Percentiles rank a stretch among this genome's conserved stretches.
Conservation (phyloP, 2,888 invertebrate species). For the Geophilus truncorum region DNA sequence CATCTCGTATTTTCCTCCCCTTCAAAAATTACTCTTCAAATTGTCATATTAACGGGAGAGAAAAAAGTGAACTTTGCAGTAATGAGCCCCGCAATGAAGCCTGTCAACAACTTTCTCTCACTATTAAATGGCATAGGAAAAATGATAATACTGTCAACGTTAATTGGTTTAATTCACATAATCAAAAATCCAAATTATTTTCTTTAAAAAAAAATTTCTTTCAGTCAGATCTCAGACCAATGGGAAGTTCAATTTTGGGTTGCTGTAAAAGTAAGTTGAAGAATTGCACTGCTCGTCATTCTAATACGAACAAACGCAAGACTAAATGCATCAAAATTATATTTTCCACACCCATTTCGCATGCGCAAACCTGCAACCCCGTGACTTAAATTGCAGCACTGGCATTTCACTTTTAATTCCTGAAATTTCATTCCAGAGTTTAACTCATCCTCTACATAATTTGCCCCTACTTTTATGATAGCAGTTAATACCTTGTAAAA, state of each 20-base stretch:
- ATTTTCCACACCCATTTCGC: too few species aligned
- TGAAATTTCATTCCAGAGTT: not conserved
- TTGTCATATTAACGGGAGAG: not conserved
- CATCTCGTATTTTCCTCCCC: not conserved
- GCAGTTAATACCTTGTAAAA: slow-evolving; percentile 20
- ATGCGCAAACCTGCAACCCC: too few species aligned
- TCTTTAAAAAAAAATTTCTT: not conserved
- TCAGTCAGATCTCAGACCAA: too few species aligned
- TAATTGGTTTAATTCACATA: not conserved
- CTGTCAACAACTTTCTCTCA: not conserved
- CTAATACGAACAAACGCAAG: too few species aligned
- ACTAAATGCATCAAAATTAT: too few species aligned
- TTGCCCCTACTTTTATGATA: not conserved
- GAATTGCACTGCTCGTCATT: too few species aligned
- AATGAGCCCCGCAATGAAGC: not conserved
- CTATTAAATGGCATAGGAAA: not conserved
- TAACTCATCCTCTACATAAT: not conserved
- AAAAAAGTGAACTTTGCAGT: not conserved
- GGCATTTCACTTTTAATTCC: not conserved
- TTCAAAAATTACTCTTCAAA: slow-evolving; percentile 7
- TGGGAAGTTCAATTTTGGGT: too few species aligned
- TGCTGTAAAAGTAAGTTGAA: too few species aligned
- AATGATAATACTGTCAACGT: not conserved
- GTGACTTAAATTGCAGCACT: too few species aligned
- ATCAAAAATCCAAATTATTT: not conserved